Evolutionary conservation across 2,888 invertebrate genomes (phyloP), one percentile per base, ranked within the genome.

Genomic region (Epistrophe eligans): DNA sequence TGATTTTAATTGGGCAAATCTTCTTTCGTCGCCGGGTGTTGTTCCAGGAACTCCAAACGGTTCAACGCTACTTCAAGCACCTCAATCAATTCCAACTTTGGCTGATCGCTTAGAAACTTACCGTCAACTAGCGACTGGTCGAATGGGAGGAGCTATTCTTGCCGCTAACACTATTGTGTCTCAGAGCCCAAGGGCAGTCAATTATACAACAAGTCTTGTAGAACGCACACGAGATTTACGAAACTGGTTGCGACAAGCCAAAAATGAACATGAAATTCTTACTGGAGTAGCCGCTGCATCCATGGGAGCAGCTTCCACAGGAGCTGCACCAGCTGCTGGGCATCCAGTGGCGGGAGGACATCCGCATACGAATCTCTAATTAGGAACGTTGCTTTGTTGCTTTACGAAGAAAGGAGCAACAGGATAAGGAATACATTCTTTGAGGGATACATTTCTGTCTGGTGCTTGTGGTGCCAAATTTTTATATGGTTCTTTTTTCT

Each of bases 201-300:
- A 94, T 71, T 94, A 94, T 28, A 94, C 95, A 2, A 95, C 95
- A 9, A 95, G 95, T 74, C 91, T 95, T 73, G 95, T 95, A 64
- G 95, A 95, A 90, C 93, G 95, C 45, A 95, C 95, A 1, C 93
- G 95, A 76, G 95, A 95, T 89, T 92, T 95, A 81, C 93, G 95
- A 84, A 95, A 95, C 89, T 96, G 95, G 96, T 91, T 96, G 80
- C 93, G 95, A 17, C 95, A 95, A 89, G 93, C 93, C 0, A 93
- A 93, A 89, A 92, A 91, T 57, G 93, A 93, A 91, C 93, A 93
- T 64, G 93, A 93, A 32, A 88, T 93, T 28, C 88, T 92, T 8
- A 90, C 90, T 1, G 91, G 91, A 38, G 73, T 45, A 10, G 71
- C 66, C n/a, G 13, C 64, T 40, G 43, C 79, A 32, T 35, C 82